These are phyloP conservation scores for Drosophila sproati DNA, from an alignment of 1,140 invertebrate species.

Conservation along the genomic window DNA sequence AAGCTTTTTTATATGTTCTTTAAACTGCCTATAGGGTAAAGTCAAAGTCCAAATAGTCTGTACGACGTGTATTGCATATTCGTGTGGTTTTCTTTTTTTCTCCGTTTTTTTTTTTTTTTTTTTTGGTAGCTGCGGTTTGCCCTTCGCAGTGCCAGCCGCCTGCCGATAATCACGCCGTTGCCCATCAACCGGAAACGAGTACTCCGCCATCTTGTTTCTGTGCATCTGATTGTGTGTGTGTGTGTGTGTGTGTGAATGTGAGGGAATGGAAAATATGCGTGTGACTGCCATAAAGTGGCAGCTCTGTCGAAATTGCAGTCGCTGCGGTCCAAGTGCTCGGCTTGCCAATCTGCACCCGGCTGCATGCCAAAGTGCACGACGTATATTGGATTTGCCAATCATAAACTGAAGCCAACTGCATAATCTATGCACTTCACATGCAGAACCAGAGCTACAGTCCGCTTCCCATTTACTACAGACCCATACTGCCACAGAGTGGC, in stretches of 20 bases:
- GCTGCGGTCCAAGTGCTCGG: conserved; percentile 40
- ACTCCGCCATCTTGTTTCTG: conserved; percentile 77
- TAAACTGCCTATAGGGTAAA: not conserved
- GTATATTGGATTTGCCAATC: conserved; percentile 82
- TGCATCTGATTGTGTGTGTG: conserved; percentile 37
- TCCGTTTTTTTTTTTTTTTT: conserved; percentile 26
- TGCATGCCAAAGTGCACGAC: conserved; percentile 75
- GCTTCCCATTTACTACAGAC: not conserved
- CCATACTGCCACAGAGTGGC: not conserved
- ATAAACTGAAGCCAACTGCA: conserved; percentile 82
- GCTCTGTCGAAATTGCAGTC: conserved; percentile 54
- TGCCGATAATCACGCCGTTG: conserved; percentile 77
- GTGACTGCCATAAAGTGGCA: conserved; percentile 76
- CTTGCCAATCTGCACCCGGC: conserved; percentile 61
- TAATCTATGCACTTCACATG: conserved; percentile 75
- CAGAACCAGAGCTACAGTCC: conserved; percentile 36
- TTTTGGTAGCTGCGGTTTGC: conserved; percentile 63
- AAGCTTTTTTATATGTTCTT: too few species aligned
- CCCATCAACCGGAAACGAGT: conserved; percentile 78
- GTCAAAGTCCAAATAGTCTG: not conserved
- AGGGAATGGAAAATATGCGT: conserved; percentile 67
- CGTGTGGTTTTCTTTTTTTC: not conserved
- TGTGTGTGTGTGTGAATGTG: conserved; percentile 19
- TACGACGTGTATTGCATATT: not conserved
- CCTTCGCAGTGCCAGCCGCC: conserved; percentile 54